Percentiles rank a stretch among this genome's conserved stretches.
These are phyloP conservation scores for Silurus lanzhouensis DNA, from an alignment of 2,797 vertebrate genomes.

Conservation along the genomic window DNA sequence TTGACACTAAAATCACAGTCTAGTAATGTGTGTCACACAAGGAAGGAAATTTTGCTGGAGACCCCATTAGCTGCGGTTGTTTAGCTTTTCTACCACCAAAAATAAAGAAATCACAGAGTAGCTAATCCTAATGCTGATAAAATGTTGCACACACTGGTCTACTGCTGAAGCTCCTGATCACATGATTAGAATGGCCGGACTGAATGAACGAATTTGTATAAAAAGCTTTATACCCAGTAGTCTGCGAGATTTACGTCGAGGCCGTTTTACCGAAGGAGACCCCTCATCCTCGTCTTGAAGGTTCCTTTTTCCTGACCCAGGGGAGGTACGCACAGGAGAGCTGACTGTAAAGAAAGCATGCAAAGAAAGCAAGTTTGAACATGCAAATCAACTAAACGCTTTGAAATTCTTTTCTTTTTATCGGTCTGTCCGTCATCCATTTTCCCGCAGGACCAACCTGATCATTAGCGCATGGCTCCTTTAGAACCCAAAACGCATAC, in stretches of 20 bases:
- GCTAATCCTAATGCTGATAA: background rate
- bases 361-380: background rate
- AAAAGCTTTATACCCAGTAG: slow-evolving; percentile 26
- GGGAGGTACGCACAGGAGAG: slow-evolving; percentile 8
- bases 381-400: background rate
- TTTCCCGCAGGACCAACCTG: background rate
- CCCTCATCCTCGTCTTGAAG: slow-evolving; percentile 6
- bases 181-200: background rate
- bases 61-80: background rate
- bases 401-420: background rate
- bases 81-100: background rate
- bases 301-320: slow-evolving; percentile 50
- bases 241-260: slow-evolving; percentile 31
- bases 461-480: background rate
- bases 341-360: slow-evolving; percentile 51
- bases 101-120: background rate
- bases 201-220: background rate
- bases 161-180: background rate
- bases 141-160: background rate
- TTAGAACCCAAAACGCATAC: background rate
- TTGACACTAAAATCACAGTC: background rate
- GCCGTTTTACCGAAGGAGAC: slow-evolving; percentile 38
- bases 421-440: background rate
- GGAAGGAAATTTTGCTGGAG: slow-evolving; percentile 5
- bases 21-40: background rate